Base-by-base conservation (phyloP, 1,140 invertebrate species). In the Eurytemora carolleeae region DNA sequence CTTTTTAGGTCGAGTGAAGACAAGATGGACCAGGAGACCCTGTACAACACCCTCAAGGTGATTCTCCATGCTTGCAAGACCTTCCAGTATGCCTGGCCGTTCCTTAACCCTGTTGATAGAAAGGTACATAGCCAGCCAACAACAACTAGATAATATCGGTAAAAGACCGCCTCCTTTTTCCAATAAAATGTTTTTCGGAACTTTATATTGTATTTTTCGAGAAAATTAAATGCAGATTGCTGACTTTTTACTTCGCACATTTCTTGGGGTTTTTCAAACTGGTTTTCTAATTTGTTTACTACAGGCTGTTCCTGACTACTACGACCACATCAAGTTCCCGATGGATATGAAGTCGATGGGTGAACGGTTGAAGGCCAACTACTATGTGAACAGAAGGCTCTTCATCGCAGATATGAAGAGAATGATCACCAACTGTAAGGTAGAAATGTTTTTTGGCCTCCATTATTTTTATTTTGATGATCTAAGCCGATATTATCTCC, bases 321-420 rank as follows among this genome's bases (percentile, higher is more conserved):
- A 97, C 70, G 89, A 96, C 69, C 84, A 91, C 68, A 98, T 98
- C 63, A 93, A 91, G 71, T 97, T 88, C 79, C 94, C 95, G 0
- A 98, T 98, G 88, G 94, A 94, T 79, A 74, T 94, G 55, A 85
- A 85, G 70, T 91, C 86, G 16, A 90, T 94, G 79, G 78, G 79
- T 20, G 87, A 94, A 65, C 76, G 89, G 54, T 66, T 82, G 62
- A 80, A 79, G 67, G 75, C 81, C 31, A 77, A 82, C 22, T 97
- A 97, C 70, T 98, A 97, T 73, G 81, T 67, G 25, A 85, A 85
- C 12, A 80, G 84, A 65, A 76, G 83, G 57, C 76, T 96, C 17
- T 98, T 98, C 71, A 85, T 90, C 60, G 90, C 90, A 0, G 93
- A 98, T 71, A 93, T 97, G 87, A 87, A 80, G 31, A 75, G 91